A percentile compares a stretch with the other conserved stretches of the same genome.
Evolutionary conservation across 2,113 vertebrate genomes (phyloP).

Genomic region (Pseudolaguvia tuberculata): DNA sequence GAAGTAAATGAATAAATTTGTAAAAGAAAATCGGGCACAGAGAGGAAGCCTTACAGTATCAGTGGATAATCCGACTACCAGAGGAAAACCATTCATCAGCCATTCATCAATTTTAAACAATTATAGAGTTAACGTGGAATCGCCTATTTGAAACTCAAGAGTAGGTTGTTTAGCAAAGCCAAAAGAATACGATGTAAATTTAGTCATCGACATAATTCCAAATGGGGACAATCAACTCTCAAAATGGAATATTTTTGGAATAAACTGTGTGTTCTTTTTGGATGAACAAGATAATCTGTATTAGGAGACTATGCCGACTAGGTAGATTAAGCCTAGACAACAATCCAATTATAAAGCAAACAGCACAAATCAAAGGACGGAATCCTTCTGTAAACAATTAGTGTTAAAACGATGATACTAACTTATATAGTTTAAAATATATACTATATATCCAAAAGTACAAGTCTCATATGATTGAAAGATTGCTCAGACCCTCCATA

Average conservation of each 20-base stretch:
- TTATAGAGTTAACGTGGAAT: no score
- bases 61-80: neutral
- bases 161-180: neutral
- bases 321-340: neutral
- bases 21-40: neutral
- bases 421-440: no score
- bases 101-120: neutral
- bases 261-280: neutral
- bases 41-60: neutral
- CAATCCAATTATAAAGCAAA: neutral
- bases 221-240: neutral
- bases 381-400: neutral
- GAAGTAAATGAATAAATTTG: neutral
- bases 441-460: no score
- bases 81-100: neutral
- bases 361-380: neutral
- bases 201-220: neutral
- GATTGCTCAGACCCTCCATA: no score
- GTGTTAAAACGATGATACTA: no score
- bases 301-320: no score
- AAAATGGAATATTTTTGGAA: neutral
- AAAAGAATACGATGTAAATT: neutral
- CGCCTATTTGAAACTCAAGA: neutral
- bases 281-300: no score
- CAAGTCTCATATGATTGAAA: no score